A percentile compares a stretch with the other conserved stretches of the same genome.
Conservation (phyloP, 2,797 vertebrate species). For the Argentina silus region DNA sequence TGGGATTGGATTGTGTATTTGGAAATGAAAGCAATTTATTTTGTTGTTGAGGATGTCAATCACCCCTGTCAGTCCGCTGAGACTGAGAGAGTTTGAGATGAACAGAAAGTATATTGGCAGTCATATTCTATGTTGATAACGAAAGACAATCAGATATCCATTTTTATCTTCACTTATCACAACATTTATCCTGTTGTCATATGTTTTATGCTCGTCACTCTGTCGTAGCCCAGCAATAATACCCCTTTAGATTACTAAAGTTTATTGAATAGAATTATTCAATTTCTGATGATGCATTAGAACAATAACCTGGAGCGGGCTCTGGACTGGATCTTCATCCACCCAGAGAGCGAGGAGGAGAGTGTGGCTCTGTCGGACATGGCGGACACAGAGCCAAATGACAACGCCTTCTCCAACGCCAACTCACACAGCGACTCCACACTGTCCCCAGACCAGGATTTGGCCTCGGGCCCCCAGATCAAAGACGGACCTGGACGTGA, state of each 20-base stretch:
- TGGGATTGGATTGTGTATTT: neutral
- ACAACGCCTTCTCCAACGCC: slow-evolving; percentile 79
- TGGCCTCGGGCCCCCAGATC: slow-evolving; percentile 83
- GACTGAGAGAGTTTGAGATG: neutral
- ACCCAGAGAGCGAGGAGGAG: slow-evolving; percentile 83
- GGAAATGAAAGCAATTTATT: neutral
- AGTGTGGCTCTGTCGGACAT: slow-evolving; percentile 81
- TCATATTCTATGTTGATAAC: neutral
- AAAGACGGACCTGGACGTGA: slow-evolving; percentile 97
- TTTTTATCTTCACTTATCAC: too few species aligned
- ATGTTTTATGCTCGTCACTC: too few species aligned
- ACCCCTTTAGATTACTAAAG: too few species aligned
- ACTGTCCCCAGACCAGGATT: slow-evolving; percentile 84
- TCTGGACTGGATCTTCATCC: slow-evolving; percentile 96
- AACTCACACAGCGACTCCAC: slow-evolving; percentile 86
- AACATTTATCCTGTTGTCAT: too few species aligned
- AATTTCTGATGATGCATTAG: slow-evolving; percentile 67
- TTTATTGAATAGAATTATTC: too few species aligned
- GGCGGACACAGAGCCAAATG: slow-evolving; percentile 84
- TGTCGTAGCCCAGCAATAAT: too few species aligned
- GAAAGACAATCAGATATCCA: too few species aligned
- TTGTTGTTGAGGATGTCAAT: neutral
- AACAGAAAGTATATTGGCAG: neutral
- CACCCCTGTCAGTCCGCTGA: neutral
- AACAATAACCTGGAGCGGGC: slow-evolving; percentile 95